Base-by-base conservation (phyloP, 2,113 vertebrate genomes). In the Camarhynchus parvulus region DNA sequence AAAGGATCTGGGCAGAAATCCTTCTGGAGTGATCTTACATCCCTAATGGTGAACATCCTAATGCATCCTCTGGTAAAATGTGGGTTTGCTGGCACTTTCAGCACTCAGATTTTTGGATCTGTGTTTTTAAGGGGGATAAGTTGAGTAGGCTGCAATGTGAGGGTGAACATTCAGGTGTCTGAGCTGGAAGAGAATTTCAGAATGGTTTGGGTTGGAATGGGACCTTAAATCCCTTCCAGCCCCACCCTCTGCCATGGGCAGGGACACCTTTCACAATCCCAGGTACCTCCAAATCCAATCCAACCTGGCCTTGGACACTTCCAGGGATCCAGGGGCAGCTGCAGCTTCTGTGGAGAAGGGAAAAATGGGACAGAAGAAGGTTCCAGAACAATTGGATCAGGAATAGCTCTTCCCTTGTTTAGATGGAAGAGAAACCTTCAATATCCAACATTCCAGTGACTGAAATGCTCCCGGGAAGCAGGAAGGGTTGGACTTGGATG, bases 401-500 rank as follows among this genome's bases (percentile, higher is more conserved):
- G 47, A 70, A 39, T 9, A 72, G 44, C 42, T 85, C 56, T 44
- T 42, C 27, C 9, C 9, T 4, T 25, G 15, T 41, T 37, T 11
- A 53, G 41, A 28, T 1, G 5, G 47, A 50, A 70, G 50, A 79
- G 39, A 89, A 83, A 33, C 30, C 19, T 44, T 31, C 37, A 23
- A 41, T 28, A 41, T 20, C 6, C 33, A 14, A 8, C 7, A 3
- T 15, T 64, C 6, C 0, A 2, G 35, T 10, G 42, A 25, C 52
- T 55, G 85, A 13, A 70, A 42, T 25, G 5, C n/a, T 28, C 37
- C 42, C 70, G 50, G 33, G 88, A 37, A 37, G 52, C 35, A 14
- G 24, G 5, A 4, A 5, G 10, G 28, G 1, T 0, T 21, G 3
- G 11, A 22, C 9, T 33, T 70, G 84, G 42, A 3, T n/a, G 62